Evolutionary conservation across 2,113 vertebrate species (phyloP).

Genomic region (Equus quagga): DNA sequence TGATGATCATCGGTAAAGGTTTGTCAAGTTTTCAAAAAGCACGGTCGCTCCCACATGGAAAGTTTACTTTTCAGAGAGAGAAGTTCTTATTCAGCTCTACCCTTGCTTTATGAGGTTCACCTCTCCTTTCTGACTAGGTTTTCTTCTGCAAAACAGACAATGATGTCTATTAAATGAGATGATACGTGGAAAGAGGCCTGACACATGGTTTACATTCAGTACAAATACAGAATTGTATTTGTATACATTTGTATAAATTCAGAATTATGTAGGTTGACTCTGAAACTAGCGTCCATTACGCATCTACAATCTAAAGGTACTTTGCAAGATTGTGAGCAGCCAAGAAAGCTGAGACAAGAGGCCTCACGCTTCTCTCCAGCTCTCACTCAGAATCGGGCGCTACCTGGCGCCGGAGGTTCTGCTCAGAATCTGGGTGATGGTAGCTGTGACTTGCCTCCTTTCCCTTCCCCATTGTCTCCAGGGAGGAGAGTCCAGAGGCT

Average conservation of each 20-base stretch:
- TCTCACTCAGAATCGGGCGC: not conserved
- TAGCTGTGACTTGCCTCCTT: not conserved
- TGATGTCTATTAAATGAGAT: not conserved
- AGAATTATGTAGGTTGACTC: not conserved
- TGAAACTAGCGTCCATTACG: accelerated
- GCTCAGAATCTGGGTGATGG: not conserved
- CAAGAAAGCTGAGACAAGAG: not conserved
- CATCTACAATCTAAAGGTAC: not conserved
- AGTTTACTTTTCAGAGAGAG: not conserved
- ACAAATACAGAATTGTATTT: too few relatives aligned
- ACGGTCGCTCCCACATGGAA: not conserved
- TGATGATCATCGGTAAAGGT: not conserved
- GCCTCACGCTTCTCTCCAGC: not conserved
- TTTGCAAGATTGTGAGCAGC: too few relatives aligned
- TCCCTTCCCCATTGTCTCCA: not conserved
- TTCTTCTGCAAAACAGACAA: not conserved
- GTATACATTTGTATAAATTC: too few relatives aligned
- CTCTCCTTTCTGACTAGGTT: not conserved
- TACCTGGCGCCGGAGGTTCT: not conserved
- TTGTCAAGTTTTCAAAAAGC: not conserved
- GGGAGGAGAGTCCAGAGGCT: not conserved
- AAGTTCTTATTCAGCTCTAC: not conserved
- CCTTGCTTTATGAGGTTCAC: not conserved
- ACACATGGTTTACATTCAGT: not conserved
- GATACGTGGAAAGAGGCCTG: not conserved